Conservation (phyloP, 2,888 invertebrate genomes). For the Drosophila kambysellisi region DNA sequence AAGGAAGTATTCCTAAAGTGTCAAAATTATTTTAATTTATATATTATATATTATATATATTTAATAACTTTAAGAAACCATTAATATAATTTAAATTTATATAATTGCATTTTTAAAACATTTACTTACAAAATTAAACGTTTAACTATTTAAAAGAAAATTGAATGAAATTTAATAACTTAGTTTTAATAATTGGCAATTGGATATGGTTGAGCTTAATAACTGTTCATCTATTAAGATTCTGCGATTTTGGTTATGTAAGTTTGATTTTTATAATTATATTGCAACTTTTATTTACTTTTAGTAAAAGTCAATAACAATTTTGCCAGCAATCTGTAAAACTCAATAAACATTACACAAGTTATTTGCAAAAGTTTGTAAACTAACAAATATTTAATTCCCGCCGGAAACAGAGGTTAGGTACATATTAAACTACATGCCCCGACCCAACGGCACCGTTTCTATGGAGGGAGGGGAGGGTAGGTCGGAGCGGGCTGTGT, state of each 20-base stretch:
- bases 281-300: not conserved
- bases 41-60: too few relatives aligned
- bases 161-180: too few relatives aligned
- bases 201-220: too few relatives aligned
- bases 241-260: not conserved
- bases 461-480: fast-evolving
- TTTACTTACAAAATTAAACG: too few relatives aligned
- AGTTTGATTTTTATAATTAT: not conserved
- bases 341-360: constrained; percentile 6
- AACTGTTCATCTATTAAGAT: not conserved
- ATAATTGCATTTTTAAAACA: too few relatives aligned
- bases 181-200: too few relatives aligned
- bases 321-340: not conserved
- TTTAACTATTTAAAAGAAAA: not conserved
- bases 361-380: constrained; percentile 9
- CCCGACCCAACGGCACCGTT: not conserved
- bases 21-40: not conserved
- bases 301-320: not conserved
- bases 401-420: constrained; percentile 11
- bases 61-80: not conserved
- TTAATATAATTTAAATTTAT: not conserved
- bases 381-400: constrained; percentile 17
- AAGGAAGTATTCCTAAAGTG: too few relatives aligned
- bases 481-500: not conserved
- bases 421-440: not conserved